Evolutionary conservation across 1,140 invertebrate genomes (phyloP), one percentile per base, ranked within the genome.

Genomic region (Gonioctena quinquepunctata): DNA sequence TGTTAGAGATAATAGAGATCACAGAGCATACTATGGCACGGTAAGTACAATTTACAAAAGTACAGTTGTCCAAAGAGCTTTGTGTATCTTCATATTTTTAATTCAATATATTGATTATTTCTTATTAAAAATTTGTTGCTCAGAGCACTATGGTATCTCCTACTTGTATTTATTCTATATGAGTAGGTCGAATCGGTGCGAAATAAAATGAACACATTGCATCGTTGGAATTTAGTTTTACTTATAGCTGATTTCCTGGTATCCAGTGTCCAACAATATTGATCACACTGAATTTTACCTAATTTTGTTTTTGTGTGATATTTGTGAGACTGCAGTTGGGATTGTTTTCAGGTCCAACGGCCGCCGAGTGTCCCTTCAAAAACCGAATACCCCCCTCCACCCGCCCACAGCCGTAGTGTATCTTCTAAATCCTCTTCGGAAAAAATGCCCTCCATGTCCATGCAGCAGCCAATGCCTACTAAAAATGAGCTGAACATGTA

Each of bases 401-500:
- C 88, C 59, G 87, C 88, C 25, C 86, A 89, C 78, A 87, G 86
- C 71, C 82, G 88, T 65, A 79, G 83, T 2, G 81, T 82, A 1
- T 26, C 71, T 21, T 70, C 68, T 18, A 79, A 77, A 69, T 86
- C 89, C 71, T 77, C 85, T 11, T 79, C 85, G 16, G 89, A 91
- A 48, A 91, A 91, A 79, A 67, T 83, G 27, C 68, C 80, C 27
- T 72, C 80, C 3, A 79, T 84, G 7, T 42, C 60, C 13, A 49
- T 66, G 11, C 63, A 52, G n/a, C 66, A 68, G 21, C 18, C 50
- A 18, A 79, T 91, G 18, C 88, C 89, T 2, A 11, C 33, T 28
- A 90, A 93, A 82, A 88, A 88, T 21, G 91, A 94, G 79, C 89
- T 92, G 3, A 92, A 90, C 79, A 81, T 91, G 54, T 92, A 91